A percentile compares a stretch with the other conserved stretches of the same genome.
phyloP scores from a whole-genome alignment of 1,140 invertebrate genomes.

The Drosophila teissieri region DNA sequence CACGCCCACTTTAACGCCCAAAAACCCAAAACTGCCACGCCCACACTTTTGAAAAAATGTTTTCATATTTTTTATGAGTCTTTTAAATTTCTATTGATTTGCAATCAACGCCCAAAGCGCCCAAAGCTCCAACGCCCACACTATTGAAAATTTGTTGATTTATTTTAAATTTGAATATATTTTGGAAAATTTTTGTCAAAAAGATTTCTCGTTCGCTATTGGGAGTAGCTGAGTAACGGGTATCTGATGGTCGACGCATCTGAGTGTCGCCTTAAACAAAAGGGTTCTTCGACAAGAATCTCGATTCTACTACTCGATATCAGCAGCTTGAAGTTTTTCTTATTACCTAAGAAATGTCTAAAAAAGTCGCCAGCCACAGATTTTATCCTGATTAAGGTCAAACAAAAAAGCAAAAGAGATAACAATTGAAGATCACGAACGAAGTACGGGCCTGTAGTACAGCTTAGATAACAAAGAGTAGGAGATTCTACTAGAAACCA shows the following conservation, averaged over 20 bases:
- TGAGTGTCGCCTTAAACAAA: background rate
- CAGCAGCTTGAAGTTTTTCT: background rate
- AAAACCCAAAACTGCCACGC: background rate
- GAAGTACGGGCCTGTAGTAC: constrained; percentile 37
- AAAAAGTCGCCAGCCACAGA: constrained; percentile 32
- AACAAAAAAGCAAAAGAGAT: constrained; percentile 14
- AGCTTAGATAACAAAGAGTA: constrained; percentile 60
- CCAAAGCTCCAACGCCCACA: no score
- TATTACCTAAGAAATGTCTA: constrained; percentile 1
- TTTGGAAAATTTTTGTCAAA: no score
- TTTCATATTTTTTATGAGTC: no score
- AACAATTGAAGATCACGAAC: constrained; percentile 20
- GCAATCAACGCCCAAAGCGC: no score
- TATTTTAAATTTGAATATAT: no score
- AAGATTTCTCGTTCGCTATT: no score
- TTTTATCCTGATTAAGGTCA: constrained; percentile 9
- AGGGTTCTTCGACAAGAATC: background rate
- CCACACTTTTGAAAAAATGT: background rate
- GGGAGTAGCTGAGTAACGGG: no score
- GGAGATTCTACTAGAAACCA: constrained; percentile 47
- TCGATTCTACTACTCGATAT: background rate
- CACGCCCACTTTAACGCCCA: no score
- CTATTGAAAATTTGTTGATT: no score
- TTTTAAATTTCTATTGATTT: no score
- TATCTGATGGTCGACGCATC: no score